Evolutionary conservation across 1,140 invertebrate genomes (phyloP).

Genomic region (Stegodyphus dumicola): DNA sequence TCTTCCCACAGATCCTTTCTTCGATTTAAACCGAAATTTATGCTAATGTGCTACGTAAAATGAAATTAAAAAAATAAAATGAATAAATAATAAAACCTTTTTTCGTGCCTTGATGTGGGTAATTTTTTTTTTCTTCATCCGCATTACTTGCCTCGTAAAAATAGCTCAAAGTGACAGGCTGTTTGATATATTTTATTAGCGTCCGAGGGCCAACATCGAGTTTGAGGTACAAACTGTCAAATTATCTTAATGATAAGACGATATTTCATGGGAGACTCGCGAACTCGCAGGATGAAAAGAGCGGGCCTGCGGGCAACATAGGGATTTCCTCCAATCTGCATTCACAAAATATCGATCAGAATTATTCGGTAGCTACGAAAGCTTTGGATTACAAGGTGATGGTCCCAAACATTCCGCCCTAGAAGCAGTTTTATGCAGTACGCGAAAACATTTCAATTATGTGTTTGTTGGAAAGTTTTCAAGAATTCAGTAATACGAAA

Average conservation of each 20-base stretch:
- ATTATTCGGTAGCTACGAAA: too few relatives aligned
- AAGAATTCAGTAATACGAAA: too few relatives aligned
- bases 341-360: neutral
- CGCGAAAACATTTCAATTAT: too few relatives aligned
- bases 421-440: too few relatives aligned
- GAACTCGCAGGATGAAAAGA: conserved; percentile 44
- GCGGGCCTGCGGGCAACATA: conserved; percentile 23
- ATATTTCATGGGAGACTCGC: conserved; percentile 58
- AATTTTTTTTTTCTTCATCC: conserved; percentile 30
- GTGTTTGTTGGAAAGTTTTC: too few relatives aligned
- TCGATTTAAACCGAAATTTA: conserved; percentile 12
- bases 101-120: conserved; percentile 14
- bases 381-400: too few relatives aligned
- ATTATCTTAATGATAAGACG: conserved; percentile 60
- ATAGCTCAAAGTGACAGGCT: conserved; percentile 55
- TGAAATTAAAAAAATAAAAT: conserved; percentile 18
- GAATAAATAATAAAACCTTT: neutral
- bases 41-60: conserved; percentile 26
- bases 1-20: neutral
- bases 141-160: conserved; percentile 52
- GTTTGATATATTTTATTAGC: conserved; percentile 58
- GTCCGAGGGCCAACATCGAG: conserved; percentile 56
- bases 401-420: too few relatives aligned
- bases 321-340: neutral
- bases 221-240: conserved; percentile 60